A percentile compares a stretch with the other conserved stretches of the same genome.
These are phyloP conservation scores for Tetramorium alpestre DNA, from an alignment of 1,140 invertebrate genomes.

Conservation along the genomic window DNA sequence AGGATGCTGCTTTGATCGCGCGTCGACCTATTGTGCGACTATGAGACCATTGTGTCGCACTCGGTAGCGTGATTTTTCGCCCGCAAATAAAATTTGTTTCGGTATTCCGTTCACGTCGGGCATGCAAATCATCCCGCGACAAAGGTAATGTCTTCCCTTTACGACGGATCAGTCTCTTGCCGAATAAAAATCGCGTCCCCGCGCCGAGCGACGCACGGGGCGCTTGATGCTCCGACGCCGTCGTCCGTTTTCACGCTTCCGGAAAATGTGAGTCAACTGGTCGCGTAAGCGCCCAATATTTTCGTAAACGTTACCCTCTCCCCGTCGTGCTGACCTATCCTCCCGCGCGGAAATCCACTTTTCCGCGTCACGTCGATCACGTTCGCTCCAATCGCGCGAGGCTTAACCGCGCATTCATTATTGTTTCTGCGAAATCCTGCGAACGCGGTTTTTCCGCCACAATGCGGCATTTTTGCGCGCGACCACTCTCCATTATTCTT, in stretches of 20 bases:
- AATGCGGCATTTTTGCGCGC: background rate
- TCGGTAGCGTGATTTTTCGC: background rate
- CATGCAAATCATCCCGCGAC: background rate
- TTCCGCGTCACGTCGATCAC: background rate
- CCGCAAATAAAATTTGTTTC: conserved; percentile 34
- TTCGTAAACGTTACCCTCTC: background rate
- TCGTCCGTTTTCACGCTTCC: background rate
- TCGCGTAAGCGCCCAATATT: background rate
- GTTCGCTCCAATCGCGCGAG: background rate
- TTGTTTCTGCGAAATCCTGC: background rate
- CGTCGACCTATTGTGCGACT: background rate
- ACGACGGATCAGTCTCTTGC: background rate
- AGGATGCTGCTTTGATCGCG: conserved; percentile 11
- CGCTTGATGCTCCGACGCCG: background rate
- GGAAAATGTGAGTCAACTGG: background rate
- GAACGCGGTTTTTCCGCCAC: background rate
- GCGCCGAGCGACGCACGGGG: background rate
- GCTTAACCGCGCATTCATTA: conserved; percentile 30
- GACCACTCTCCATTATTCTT: conserved; percentile 29
- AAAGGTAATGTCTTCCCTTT: conserved; percentile 6
- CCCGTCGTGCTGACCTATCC: background rate
- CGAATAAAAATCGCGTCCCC: conserved; percentile 2
- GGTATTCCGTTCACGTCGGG: conserved; percentile 20
- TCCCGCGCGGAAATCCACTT: background rate
- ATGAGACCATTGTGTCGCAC: background rate